phyloP scores from a whole-genome alignment of 2,888 invertebrate species.

The Chydorus sphaericus region DNA sequence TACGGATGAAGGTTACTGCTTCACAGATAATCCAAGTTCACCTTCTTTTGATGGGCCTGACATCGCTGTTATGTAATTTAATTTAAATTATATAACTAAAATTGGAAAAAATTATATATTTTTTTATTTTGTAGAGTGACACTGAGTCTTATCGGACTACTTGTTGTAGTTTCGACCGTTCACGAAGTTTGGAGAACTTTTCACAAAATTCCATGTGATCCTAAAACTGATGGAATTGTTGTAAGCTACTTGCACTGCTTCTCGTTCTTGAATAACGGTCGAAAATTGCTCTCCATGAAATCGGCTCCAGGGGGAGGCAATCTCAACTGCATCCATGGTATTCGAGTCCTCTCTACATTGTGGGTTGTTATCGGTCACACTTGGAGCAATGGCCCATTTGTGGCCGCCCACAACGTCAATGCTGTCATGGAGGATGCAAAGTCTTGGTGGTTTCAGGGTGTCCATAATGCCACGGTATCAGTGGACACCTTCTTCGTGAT shows the following conservation, averaged over 20 bases:
- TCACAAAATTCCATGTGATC: neutral
- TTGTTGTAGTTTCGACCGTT: neutral
- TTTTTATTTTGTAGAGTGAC: conserved; percentile 11
- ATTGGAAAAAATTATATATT: neutral
- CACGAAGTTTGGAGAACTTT: conserved; percentile 2
- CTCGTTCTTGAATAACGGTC: conserved; percentile 35
- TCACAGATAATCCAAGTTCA: neutral
- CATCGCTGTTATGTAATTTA: conserved; percentile 10
- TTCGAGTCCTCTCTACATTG: neutral
- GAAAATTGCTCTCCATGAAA: neutral
- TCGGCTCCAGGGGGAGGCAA: neutral
- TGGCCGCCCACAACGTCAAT: conserved; percentile 37
- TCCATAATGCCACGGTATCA: conserved; percentile 70
- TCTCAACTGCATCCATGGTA: conserved; percentile 2
- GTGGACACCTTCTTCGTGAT: conserved; percentile 79
- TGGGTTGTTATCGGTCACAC: conserved; percentile 6
- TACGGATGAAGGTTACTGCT: conserved; percentile 8
- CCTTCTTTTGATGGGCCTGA: neutral
- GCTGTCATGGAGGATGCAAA: conserved; percentile 24
- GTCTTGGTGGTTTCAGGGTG: conserved; percentile 40
- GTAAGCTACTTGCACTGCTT: conserved; percentile 31
- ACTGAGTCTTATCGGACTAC: neutral
- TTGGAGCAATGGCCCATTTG: conserved; percentile 22
- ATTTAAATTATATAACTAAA: neutral
- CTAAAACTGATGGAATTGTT: neutral